Percentiles rank a stretch among this genome's conserved stretches.
Evolutionary conservation across 2,113 vertebrate species (phyloP).

Genomic region (Prolemur simus): DNA sequence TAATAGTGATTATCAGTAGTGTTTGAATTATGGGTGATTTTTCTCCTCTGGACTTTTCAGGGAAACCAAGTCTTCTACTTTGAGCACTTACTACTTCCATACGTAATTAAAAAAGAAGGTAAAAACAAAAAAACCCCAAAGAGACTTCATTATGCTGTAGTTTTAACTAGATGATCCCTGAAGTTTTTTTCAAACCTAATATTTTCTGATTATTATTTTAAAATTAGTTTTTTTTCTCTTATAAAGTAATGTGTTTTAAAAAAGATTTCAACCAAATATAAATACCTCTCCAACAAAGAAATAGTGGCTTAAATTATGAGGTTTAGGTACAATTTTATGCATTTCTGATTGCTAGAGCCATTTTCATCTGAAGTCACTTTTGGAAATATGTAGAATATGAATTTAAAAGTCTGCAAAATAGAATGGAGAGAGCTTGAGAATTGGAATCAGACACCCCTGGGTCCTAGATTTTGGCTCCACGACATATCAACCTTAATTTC

Average conservation of each 20-base stretch:
- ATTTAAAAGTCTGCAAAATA: background rate
- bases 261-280: background rate
- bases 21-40: background rate
- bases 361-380: background rate
- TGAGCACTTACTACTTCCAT: background rate
- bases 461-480: background rate
- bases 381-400: background rate
- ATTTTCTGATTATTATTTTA: slow-evolving; percentile 33
- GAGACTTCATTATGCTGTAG: background rate
- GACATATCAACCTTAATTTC: background rate
- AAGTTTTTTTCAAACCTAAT: background rate
- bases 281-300: background rate
- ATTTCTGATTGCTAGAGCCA: background rate
- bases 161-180: slow-evolving; percentile 22
- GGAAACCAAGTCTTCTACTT: background rate
- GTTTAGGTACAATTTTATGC: background rate
- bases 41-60: background rate
- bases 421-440: background rate
- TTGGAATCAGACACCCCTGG: background rate
- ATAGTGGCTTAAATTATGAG: background rate
- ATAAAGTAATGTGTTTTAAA: background rate
- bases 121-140: background rate
- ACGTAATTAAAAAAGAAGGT: background rate
- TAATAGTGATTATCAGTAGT: background rate
- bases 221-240: background rate